Evolutionary conservation across 2,888 invertebrate genomes (phyloP), one percentile per base, ranked within the genome.

Genomic region (Pachydiplax longipennis): DNA sequence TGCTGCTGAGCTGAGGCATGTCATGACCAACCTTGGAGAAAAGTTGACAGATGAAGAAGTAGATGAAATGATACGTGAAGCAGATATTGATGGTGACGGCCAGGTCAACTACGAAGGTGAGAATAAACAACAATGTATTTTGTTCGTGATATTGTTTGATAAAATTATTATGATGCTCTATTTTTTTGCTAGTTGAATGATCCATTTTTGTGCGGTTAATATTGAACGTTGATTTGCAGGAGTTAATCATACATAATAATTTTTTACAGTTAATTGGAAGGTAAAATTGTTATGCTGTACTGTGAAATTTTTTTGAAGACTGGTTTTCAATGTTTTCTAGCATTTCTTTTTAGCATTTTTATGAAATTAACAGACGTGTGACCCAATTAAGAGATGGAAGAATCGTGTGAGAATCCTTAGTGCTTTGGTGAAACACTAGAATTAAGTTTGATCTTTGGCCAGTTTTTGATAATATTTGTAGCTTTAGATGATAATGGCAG

Each of bases 11-110:
- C 96, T 99, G 94, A 98, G 99, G 95, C 99, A 99, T 95, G 99
- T 99, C 92, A 99, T 99, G 99, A 99, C 99, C 95, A 99, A 99
- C 96, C 97, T 99, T 93, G 99, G 99, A 92, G 99, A 99, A 95
- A 99, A 99, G 95, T 96, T 99, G 94, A 99, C 99, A 94, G 99
- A 99, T 95, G 99, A 99, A 95, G 99, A 99, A 95, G 99, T 99
- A 93, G 99, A 99, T 95, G 99, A 99, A 95, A 99, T 99, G 99
- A 99, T 99, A 95, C 96, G 98, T 95, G 99, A 99, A 96, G 99
- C 99, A 93, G 99, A 99, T 95, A 99, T 99, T 95, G 99, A 99
- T 95, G 99, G 99, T 94, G 99, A 99, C 95, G 99, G 99, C 93
- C 99, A 99, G 96, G 99, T 99, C 95, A 98, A 98, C 96, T 99